Evolutionary conservation across 2,113 vertebrate species (phyloP).

Genomic region (Tapirus terrestris): DNA sequence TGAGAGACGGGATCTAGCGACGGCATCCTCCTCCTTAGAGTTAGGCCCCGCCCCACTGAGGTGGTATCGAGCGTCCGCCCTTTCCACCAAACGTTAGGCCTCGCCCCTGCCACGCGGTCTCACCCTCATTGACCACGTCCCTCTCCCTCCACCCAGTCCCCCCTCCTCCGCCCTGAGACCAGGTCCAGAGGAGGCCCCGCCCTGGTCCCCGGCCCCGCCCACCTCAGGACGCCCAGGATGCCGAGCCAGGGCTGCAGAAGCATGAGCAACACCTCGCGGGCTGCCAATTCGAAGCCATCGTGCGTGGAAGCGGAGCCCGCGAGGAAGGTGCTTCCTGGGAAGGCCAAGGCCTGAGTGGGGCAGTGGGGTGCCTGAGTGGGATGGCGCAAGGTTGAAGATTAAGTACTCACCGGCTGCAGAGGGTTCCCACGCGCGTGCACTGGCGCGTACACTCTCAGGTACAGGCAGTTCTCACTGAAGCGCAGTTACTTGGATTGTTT

Average conservation of each 20-base stretch:
- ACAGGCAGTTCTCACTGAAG: constrained; percentile 69
- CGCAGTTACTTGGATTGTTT: neutral
- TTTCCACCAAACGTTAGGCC: neutral
- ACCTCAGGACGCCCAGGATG: constrained; percentile 89
- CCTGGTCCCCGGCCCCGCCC: neutral
- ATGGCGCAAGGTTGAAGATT: neutral
- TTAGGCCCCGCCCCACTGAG: neutral
- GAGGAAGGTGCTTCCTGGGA: constrained; percentile 85
- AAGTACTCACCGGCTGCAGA: constrained; percentile 3
- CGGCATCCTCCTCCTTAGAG: neutral
- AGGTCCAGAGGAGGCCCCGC: neutral
- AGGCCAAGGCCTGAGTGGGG: neutral
- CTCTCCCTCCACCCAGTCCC: neutral
- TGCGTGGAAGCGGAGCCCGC: constrained; percentile 84
- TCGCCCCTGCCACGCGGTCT: too few species aligned
- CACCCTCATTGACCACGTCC: neutral
- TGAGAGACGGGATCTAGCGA: neutral
- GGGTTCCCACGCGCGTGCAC: neutral
- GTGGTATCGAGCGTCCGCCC: rapidly evolving
- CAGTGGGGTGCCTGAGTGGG: neutral
- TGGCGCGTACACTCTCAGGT: constrained; percentile 60
- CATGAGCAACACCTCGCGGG: constrained; percentile 86
- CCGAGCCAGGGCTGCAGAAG: constrained; percentile 88
- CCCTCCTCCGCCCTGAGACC: neutral
- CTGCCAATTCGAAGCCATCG: constrained; percentile 85